Conservation (phyloP, 2,888 invertebrate genomes). For the Euzetes globulus region DNA sequence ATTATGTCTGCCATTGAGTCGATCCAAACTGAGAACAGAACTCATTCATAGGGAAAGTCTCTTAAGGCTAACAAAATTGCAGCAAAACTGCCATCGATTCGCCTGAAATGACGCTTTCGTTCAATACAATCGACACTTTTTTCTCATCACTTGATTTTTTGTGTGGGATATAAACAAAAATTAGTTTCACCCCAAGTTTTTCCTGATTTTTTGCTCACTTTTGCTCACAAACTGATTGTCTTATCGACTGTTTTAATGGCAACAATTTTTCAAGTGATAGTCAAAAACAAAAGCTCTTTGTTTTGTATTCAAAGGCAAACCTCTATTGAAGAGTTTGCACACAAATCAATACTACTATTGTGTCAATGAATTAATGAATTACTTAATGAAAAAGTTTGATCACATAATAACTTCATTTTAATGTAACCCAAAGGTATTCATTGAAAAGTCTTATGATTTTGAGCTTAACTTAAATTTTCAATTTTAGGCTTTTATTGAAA, state of each 20-base stretch:
- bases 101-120: background rate
- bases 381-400: background rate
- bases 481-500: too few relatives aligned
- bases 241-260: background rate
- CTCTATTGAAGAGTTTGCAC: background rate
- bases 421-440: too few relatives aligned
- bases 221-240: background rate
- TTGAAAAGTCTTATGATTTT: too few relatives aligned
- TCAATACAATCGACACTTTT: background rate
- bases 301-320: background rate
- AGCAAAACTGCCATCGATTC: background rate
- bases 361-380: background rate
- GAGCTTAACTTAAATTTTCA: too few relatives aligned
- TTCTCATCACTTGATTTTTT: background rate
- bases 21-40: too few relatives aligned
- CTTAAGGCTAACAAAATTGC: background rate
- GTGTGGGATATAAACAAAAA: too few relatives aligned
- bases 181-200: background rate
- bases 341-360: constrained; percentile 3
- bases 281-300: constrained; percentile 9
- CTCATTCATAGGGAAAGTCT: background rate
- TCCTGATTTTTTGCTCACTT: background rate
- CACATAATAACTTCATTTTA: background rate
- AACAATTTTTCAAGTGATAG: constrained; percentile 3
- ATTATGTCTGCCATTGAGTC: background rate